Percentiles rank a stretch among this genome's conserved stretches.
These are phyloP conservation scores for Platorchestia sp. DNA, from an alignment of 1,140 invertebrate genomes.

Conservation along the genomic window DNA sequence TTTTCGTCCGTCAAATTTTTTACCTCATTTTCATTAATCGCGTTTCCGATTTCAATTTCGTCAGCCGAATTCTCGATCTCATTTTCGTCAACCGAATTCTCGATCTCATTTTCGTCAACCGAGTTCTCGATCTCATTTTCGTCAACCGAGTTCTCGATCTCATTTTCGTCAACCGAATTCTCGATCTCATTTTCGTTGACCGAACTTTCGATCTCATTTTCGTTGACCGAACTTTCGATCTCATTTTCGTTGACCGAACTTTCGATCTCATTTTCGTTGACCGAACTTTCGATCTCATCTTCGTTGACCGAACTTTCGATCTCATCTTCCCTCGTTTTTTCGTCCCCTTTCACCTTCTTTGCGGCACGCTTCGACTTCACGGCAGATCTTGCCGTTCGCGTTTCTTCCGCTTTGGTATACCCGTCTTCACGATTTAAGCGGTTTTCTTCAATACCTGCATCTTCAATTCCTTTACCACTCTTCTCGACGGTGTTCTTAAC, in stretches of 20 bases:
- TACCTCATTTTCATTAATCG: background rate
- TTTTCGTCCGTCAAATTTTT: background rate
- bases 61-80: background rate
- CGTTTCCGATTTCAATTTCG: background rate
- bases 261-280: too few relatives aligned
- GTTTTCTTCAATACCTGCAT: background rate
- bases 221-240: background rate
- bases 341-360: background rate
- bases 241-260: background rate
- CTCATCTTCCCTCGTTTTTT: background rate
- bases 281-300: background rate
- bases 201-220: background rate
- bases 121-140: constrained; percentile 3
- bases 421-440: background rate
- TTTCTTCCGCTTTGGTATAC: background rate
- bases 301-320: background rate
- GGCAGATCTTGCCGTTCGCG: background rate
- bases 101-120: background rate
- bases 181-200: background rate
- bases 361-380: background rate
- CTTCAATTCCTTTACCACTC: background rate
- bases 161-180: background rate
- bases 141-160: background rate
- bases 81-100: background rate
- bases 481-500: background rate